Evolutionary conservation across 2,888 invertebrate genomes (phyloP), one percentile per base, ranked within the genome.

Genomic region (Hyles lineata): DNA sequence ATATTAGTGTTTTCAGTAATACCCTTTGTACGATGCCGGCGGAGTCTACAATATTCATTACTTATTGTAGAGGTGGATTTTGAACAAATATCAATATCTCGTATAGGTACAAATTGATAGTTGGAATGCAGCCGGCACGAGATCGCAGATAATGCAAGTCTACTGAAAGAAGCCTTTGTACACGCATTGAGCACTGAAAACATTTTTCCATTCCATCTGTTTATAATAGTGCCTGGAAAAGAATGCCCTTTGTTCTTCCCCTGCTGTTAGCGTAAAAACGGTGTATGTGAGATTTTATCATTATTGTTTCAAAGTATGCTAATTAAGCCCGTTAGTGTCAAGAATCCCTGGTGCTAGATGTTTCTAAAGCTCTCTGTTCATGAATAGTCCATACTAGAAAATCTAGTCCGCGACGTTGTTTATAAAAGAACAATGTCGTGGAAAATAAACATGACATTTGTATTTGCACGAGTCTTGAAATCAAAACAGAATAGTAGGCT

Each of bases 101-200:
- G 15, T 71, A 35, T 19, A 62, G 21, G 63, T 72, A 67, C 43
- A 67, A 67, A 67, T 67, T 67, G 67, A 67, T 67, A 23, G 43
- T 67, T 67, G 17, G 21, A 43, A 50, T 67, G 23, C 50, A 67
- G 23, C 67, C 17, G 17, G 50, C 67, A 17, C 67, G 43, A 50
- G 67, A 67, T 67, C 50, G 17, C 23, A 17, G 67, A 67, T 50
- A 67, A 67, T 67, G 50, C 50, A 50, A 67, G 23, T 67, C 32
- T 63, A 67, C 67, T 67, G 23, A 50, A 50, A 67, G 23, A 21
- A 62, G 50, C 67, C 23, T 67, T 67, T 67, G 67, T 67, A 50
- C 67, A 50, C 50, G 50, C 67, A 67, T 67, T 67, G 67, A 67
- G 67, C 50, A 67, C 43, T 67, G 67, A 67, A 67, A 67, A 67